Conservation (phyloP, 2,888 invertebrate species). For the Lymantria dispar region DNA sequence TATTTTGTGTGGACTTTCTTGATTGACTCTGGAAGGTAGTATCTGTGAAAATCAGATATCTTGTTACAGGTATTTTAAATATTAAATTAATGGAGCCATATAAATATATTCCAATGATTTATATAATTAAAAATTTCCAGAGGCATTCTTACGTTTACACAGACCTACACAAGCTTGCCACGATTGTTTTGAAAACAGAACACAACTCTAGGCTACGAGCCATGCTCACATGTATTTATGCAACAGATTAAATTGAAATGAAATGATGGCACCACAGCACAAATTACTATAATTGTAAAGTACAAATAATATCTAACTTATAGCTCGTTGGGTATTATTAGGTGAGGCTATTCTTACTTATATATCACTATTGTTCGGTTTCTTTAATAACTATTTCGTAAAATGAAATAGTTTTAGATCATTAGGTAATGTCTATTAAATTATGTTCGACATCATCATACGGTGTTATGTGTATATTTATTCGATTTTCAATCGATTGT, state of each 20-base stretch:
- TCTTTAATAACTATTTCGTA: too few relatives aligned
- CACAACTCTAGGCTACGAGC: conserved; percentile 19
- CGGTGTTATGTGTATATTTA: too few relatives aligned
- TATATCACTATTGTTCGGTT: too few relatives aligned
- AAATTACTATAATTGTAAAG: background rate
- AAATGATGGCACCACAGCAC: conserved; percentile 6
- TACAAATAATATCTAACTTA: too few relatives aligned
- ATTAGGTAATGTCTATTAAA: too few relatives aligned
- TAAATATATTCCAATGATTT: background rate
- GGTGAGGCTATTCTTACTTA: too few relatives aligned
- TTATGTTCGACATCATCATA: too few relatives aligned
- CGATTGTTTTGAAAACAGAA: conserved; percentile 8
- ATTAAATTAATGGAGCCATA: too few relatives aligned
- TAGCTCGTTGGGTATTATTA: too few relatives aligned
- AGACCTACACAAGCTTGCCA: conserved; percentile 27
- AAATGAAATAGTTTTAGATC: too few relatives aligned
- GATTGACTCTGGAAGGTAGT: conserved; percentile 55
- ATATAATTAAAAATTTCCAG: conserved; percentile 12
- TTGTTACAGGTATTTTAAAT: background rate
- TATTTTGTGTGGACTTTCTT: conserved; percentile 51
- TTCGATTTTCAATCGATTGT: too few relatives aligned
- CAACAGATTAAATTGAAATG: background rate
- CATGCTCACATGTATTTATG: conserved; percentile 23
- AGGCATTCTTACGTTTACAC: conserved; percentile 21
- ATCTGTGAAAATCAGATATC: conserved; percentile 8